These are phyloP conservation scores for Polymixis flavicincta DNA, from an alignment of 2,888 invertebrate species.

Conservation along the genomic window DNA sequence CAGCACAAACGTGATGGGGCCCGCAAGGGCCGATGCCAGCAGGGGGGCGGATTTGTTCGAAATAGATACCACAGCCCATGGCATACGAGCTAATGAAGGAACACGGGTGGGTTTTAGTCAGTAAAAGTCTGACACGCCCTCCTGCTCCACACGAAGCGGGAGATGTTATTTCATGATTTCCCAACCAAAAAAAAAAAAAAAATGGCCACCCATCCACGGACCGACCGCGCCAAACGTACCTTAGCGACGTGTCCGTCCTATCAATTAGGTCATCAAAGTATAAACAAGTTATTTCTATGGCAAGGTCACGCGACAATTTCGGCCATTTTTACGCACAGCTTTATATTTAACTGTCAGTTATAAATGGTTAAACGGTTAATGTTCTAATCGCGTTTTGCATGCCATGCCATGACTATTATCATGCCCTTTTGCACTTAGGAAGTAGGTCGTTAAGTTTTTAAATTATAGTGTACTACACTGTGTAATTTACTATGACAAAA, in stretches of 20 bases:
- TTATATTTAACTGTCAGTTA: slow-evolving; percentile 23
- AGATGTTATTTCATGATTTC: too few relatives aligned
- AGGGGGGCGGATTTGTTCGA: too few relatives aligned
- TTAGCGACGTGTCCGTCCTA: neutral
- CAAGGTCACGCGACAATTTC: slow-evolving; percentile 43
- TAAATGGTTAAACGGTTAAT: slow-evolving; percentile 36
- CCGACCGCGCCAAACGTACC: too few relatives aligned
- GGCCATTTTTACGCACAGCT: slow-evolving; percentile 44
- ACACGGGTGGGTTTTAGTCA: too few relatives aligned
- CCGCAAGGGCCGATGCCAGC: too few relatives aligned
- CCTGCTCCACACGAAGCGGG: too few relatives aligned
- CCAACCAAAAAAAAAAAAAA: too few relatives aligned
- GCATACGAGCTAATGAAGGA: too few relatives aligned
- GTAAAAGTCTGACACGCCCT: too few relatives aligned
- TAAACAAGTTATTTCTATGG: neutral
- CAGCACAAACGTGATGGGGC: too few relatives aligned
- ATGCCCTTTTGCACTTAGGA: slow-evolving; percentile 37
- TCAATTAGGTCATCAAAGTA: slow-evolving; percentile 13
- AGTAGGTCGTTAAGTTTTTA: slow-evolving; percentile 3
- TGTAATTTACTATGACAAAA: neutral
- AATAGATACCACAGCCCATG: too few relatives aligned
- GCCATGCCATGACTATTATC: slow-evolving; percentile 19
- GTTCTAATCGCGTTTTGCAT: slow-evolving; percentile 56
- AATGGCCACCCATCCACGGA: too few relatives aligned
- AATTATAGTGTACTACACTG: neutral